phyloP scores from a whole-genome alignment of 2,888 invertebrate genomes.

The Drosophila falleni region DNA sequence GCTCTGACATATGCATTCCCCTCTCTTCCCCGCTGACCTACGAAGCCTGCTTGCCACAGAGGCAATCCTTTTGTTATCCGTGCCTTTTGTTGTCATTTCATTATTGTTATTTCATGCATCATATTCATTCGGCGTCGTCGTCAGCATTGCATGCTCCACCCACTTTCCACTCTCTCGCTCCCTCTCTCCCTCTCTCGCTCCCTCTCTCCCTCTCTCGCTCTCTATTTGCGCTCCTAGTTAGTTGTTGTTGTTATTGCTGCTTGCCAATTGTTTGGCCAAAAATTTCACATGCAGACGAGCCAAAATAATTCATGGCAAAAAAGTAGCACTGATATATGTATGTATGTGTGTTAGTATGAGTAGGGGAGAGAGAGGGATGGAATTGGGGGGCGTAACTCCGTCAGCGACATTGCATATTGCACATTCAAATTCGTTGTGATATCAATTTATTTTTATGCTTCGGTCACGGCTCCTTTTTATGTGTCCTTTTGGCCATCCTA shows the following conservation, averaged over 20 bases:
- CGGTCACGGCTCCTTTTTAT: constrained; percentile 35
- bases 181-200: background rate
- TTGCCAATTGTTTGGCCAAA: constrained; percentile 69
- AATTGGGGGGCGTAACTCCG: constrained; percentile 4
- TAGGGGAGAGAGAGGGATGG: background rate
- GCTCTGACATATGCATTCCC: constrained; percentile 48
- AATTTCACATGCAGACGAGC: constrained; percentile 70
- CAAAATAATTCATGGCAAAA: constrained; percentile 73
- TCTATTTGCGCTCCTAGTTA: constrained; percentile 19
- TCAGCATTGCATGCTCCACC: constrained; percentile 20
- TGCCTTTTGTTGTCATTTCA: constrained; percentile 81
- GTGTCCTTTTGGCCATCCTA: constrained; percentile 2
- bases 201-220: background rate
- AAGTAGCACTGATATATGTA: constrained; percentile 47
- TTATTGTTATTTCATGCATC: constrained; percentile 81
- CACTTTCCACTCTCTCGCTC: too few relatives aligned
- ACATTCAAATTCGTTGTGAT: constrained; percentile 66
- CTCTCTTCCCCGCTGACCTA: background rate
- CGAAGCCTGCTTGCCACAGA: constrained; percentile 3
- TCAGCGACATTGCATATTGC: constrained; percentile 49
- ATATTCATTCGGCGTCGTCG: constrained; percentile 61
- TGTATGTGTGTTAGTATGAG: background rate
- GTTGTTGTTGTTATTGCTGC: constrained; percentile 46
- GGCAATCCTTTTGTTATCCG: constrained; percentile 71
- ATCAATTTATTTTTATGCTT: constrained; percentile 74